A percentile compares a stretch with the other conserved stretches of the same genome.
Conservation (phyloP, 2,797 vertebrate genomes). For the Acanthurus tractus region DNA sequence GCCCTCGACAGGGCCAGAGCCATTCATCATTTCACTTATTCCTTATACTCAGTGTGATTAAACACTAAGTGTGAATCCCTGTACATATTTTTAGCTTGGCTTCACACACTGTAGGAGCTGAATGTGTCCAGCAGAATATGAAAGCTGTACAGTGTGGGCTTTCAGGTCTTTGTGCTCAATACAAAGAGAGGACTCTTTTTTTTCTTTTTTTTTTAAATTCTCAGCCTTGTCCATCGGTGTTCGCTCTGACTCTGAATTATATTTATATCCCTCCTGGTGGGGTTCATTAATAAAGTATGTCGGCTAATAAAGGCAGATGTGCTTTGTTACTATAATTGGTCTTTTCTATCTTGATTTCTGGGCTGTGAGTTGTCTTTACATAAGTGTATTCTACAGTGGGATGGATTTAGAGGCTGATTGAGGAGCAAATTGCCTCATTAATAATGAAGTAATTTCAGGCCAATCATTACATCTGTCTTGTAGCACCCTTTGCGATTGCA, state of each 20-base stretch:
- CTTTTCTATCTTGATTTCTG: slow-evolving; percentile 73
- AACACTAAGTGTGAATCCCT: slow-evolving; percentile 40
- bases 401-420: slow-evolving; percentile 62
- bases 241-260: slow-evolving; percentile 58
- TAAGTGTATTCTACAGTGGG: slow-evolving; percentile 58
- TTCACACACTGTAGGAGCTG: slow-evolving; percentile 38
- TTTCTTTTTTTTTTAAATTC: slow-evolving; percentile 26
- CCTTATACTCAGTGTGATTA: slow-evolving; percentile 43
- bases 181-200: slow-evolving; percentile 52
- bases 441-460: slow-evolving; percentile 73
- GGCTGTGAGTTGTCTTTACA: slow-evolving; percentile 55
- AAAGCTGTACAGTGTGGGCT: slow-evolving; percentile 51
- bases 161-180: slow-evolving; percentile 57
- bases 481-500: slow-evolving; percentile 53
- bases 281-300: slow-evolving; percentile 76
- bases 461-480: slow-evolving; percentile 68
- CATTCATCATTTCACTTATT: slow-evolving; percentile 55
- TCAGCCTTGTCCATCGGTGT: slow-evolving; percentile 48
- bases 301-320: slow-evolving; percentile 76
- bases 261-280: slow-evolving; percentile 68
- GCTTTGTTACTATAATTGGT: slow-evolving; percentile 75
- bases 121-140: slow-evolving; percentile 56
- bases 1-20: slow-evolving; percentile 18
- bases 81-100: slow-evolving; percentile 60
- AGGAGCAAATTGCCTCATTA: slow-evolving; percentile 74